These are phyloP conservation scores for Hippotragus niger DNA, from an alignment of 2,113 vertebrate species.

Conservation along the genomic window DNA sequence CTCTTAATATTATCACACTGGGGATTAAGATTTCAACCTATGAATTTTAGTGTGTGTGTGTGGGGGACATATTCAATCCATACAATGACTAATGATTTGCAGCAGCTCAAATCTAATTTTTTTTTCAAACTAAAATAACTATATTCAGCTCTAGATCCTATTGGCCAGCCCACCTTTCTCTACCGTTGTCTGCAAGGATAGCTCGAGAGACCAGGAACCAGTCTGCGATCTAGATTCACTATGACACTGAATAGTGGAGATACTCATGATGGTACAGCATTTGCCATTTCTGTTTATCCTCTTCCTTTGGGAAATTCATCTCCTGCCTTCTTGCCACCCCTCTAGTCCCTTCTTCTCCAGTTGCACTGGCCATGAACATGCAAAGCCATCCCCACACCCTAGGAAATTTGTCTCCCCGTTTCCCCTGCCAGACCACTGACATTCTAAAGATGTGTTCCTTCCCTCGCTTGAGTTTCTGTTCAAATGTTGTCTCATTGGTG, in stretches of 20 bases:
- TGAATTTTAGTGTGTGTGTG: not conserved
- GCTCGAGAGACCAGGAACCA: not conserved
- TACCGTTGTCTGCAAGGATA: not conserved
- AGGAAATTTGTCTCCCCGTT: not conserved
- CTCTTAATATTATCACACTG: not conserved
- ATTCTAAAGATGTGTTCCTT: not conserved
- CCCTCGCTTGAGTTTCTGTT: not conserved
- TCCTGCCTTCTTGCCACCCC: not conserved
- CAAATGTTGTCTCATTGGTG: not conserved
- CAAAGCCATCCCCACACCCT: not conserved
- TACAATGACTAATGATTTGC: not conserved
- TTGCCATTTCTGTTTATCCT: not conserved
- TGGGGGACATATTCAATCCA: not conserved
- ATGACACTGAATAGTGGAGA: not conserved
- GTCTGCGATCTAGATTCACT: rapidly evolving
- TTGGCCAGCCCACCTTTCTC: not conserved
- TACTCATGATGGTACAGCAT: rapidly evolving
- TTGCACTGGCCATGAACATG: not conserved
- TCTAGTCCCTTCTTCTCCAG: not conserved
- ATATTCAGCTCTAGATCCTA: not conserved
- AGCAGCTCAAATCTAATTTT: not conserved
- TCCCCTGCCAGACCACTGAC: not conserved
- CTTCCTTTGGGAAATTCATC: not conserved
- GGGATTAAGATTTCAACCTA: not conserved
- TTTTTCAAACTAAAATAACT: not conserved